phyloP scores from a whole-genome alignment of 2,888 invertebrate species.

The Saturnia japonica region DNA sequence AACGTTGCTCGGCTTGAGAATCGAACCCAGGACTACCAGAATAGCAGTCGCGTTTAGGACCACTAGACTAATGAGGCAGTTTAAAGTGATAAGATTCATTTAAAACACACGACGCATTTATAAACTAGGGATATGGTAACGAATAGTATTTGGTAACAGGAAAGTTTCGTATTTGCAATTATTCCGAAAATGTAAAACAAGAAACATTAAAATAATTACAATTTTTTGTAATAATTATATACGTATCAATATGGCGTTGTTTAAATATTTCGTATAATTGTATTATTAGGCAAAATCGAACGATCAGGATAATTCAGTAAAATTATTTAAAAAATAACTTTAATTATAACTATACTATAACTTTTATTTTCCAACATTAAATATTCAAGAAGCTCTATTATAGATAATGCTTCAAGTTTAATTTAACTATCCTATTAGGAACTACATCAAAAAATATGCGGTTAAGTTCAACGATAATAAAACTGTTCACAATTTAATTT shows the following conservation, averaged over 20 bases:
- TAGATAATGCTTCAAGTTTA: background rate
- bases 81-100: no score
- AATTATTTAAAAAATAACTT: no score
- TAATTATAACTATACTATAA: no score
- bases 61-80: no score
- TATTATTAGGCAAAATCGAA: no score
- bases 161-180: no score
- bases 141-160: no score
- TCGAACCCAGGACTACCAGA: no score
- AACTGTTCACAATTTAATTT: slow-evolving; percentile 23
- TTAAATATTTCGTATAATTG: background rate
- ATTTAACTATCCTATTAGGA: background rate
- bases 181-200: no score
- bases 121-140: background rate
- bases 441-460: background rate
- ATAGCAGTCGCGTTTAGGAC: no score
- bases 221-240: background rate
- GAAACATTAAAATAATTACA: background rate
- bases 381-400: background rate
- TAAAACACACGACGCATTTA: background rate
- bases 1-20: no score
- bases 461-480: slow-evolving; percentile 4
- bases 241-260: background rate
- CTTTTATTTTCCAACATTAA: background rate
- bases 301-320: background rate